A percentile compares a stretch with the other conserved stretches of the same genome.
These are phyloP conservation scores for Hipposideros larvatus DNA, from an alignment of 2,797 vertebrate genomes.

Conservation along the genomic window DNA sequence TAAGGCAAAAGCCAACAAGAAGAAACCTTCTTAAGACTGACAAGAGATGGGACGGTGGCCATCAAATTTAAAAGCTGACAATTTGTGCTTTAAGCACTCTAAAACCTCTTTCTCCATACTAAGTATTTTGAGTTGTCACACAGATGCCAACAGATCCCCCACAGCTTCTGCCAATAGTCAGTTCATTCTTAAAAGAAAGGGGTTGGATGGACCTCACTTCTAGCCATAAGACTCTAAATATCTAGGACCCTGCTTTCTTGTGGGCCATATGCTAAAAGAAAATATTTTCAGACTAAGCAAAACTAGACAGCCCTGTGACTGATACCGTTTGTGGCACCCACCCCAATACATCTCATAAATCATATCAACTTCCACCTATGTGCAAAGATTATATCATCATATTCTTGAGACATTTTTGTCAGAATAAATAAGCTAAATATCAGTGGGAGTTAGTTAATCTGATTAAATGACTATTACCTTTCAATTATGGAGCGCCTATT, in stretches of 20 bases:
- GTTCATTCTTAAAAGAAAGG: not conserved
- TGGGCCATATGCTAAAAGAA: not conserved
- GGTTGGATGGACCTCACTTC: not conserved
- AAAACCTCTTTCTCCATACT: not conserved
- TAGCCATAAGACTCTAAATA: not conserved
- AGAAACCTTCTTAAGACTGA: not conserved
- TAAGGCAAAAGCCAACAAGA: not conserved
- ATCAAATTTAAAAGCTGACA: constrained; percentile 24
- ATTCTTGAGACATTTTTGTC: constrained; percentile 57
- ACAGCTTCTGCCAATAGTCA: not conserved
- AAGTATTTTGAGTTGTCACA: not conserved
- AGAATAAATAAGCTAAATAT: constrained; percentile 47
- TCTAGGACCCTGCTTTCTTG: not conserved
- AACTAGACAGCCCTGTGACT: not conserved
- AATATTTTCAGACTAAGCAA: constrained; percentile 36
- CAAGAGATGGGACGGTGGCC: not conserved
- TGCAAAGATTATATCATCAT: constrained; percentile 42
- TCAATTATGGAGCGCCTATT: constrained; percentile 52
- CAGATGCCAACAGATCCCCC: not conserved
- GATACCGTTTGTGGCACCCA: not conserved
- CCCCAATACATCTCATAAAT: not conserved
- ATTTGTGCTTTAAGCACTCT: not conserved
- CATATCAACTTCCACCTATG: not conserved
- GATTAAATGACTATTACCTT: not conserved
- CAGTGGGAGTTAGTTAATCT: constrained; percentile 22